phyloP scores from a whole-genome alignment of 2,113 vertebrate species.

The Perca fluviatilis region DNA sequence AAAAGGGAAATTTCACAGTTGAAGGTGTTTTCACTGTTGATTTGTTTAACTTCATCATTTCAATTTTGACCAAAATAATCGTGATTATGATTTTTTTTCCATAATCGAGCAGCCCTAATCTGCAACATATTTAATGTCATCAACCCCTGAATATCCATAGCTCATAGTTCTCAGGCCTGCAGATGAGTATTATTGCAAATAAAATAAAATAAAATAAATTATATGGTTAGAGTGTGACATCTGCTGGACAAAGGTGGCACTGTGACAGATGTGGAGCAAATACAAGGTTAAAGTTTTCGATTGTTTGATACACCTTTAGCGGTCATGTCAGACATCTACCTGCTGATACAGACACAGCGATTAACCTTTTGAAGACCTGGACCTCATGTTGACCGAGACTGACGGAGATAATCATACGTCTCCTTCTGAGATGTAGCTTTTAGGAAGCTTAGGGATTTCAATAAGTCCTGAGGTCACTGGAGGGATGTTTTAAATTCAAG shows the following conservation, averaged over 20 bases:
- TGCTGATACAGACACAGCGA: neutral
- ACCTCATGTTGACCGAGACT: neutral
- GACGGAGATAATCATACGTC: neutral
- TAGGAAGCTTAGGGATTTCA: neutral
- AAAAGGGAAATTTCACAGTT: too few species aligned
- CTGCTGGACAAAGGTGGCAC: constrained; percentile 42
- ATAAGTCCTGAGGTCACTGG: neutral
- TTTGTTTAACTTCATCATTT: too few species aligned
- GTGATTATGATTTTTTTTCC: too few species aligned
- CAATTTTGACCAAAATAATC: too few species aligned
- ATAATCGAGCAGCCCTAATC: too few species aligned
- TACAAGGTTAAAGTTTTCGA: neutral
- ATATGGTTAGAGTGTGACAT: constrained; percentile 28
- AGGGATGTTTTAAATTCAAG: neutral
- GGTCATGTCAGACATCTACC: neutral
- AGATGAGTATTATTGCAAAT: neutral
- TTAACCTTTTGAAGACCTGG: neutral
- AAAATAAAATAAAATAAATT: too few species aligned
- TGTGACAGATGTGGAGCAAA: neutral
- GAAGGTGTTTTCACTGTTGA: too few species aligned
- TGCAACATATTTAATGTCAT: neutral
- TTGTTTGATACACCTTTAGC: neutral
- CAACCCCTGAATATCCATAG: neutral
- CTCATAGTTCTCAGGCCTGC: neutral
- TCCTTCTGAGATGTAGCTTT: neutral